Base-by-base conservation (phyloP, 2,113 vertebrate species). In the Lichenostomus cassidix region DNA sequence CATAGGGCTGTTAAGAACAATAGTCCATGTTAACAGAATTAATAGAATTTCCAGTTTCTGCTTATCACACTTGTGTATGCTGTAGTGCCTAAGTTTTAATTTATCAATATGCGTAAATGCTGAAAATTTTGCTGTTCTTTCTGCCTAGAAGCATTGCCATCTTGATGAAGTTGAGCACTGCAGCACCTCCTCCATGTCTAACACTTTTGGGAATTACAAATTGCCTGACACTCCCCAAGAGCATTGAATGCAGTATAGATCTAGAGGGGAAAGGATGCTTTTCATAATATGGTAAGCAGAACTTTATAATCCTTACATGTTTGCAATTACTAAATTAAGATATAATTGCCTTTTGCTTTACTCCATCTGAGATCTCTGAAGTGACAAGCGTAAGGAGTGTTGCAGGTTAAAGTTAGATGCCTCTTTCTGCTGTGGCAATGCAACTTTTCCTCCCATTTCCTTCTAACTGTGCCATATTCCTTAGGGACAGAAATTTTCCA, bases 121-220 rank as follows among this genome's bases (percentile, higher is more conserved):
- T 86, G 68, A 92, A 80, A 93, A 81, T 5, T 65, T 59, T 81
- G 67, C 50, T 69, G 50, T 39, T 93, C 55, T 77, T 80, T 88
- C 55, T 95, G 79, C 83, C 94, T 50, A n/a, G 69, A 77, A 95
- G 73, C 44, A 0, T n/a, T 94, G 59, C 76, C 67, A 7, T 81
- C 68, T 92, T 94, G 76, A 56, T 81, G 68, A 82, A 92, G 49
- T 39, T 83, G 59, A 88, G 85, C 59, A 55, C 42, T 86, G 60
- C 64, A 81, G 68, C 73, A 90, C 64, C 79, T 90, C 81, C 83
- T 68, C 90, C 71, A 42, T 75, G 68, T 33, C 22, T 74, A 70
- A 35, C 9, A 62, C 91, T 56, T 70, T 13, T 86, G 94, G 86
- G 91, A 94, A 87, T 93, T 81, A 90, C 50, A 89, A 91, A 95